phyloP scores from a whole-genome alignment of 2,797 vertebrate genomes.

The Falco rusticolus region DNA sequence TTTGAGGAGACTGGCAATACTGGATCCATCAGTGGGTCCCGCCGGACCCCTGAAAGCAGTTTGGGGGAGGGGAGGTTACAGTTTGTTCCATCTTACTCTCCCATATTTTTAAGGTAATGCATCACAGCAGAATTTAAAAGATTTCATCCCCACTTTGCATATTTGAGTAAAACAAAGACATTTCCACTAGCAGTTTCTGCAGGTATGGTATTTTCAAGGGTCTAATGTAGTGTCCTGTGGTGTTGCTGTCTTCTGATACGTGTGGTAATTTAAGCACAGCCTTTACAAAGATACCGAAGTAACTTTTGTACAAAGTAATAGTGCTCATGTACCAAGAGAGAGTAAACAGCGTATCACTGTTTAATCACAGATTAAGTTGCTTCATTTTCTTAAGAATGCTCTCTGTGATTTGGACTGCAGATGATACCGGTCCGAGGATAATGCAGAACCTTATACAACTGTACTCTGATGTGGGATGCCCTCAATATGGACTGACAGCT shows the following conservation, averaged over 20 bases:
- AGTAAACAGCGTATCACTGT: background rate
- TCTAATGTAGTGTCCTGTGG: background rate
- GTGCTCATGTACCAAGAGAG: fast-evolving
- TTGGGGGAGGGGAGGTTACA: background rate
- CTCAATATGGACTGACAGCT: too few species aligned
- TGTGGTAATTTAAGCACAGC: background rate
- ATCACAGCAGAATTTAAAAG: background rate
- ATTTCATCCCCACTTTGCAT: background rate
- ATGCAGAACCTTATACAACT: background rate
- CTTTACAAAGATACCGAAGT: background rate
- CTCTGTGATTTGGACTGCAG: background rate
- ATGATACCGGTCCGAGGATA: background rate
- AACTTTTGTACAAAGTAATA: background rate
- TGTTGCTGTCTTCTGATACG: background rate
- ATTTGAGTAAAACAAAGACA: background rate
- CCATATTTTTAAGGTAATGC: background rate
- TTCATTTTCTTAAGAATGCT: background rate
- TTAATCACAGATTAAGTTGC: background rate
- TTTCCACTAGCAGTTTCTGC: background rate
- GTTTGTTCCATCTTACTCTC: background rate
- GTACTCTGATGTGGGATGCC: background rate
- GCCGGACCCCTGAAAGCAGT: background rate
- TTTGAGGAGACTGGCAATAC: background rate
- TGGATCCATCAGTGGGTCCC: background rate
- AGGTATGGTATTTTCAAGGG: background rate